Evolutionary conservation across 2,888 invertebrate species (phyloP), one percentile per base, ranked within the genome.

Genomic region (Oxycera nigricornis): DNA sequence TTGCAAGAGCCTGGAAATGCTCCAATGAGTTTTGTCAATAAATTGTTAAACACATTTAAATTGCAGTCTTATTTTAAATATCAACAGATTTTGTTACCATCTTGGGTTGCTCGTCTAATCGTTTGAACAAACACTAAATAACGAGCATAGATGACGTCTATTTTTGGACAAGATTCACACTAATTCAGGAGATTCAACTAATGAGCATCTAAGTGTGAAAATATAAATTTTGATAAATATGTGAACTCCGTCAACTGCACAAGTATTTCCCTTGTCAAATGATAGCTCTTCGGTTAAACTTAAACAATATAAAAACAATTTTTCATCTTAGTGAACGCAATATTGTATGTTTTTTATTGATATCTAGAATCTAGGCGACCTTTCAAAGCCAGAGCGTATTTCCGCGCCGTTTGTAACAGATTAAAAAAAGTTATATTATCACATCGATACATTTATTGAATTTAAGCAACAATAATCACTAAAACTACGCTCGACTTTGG

Each of bases 201-300:
- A 67, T 67, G 35, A 46, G 24, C 67, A 67, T 39, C 14, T 24
- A 35, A 14, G 22, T 46, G 67, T 41, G 67, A 28, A 46, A 46
- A 67, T n/a, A n/a, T n/a, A n/a, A n/a, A n/a, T n/a, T n/a, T n/a
- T n/a, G n/a, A n/a, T n/a, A n/a, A n/a, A n/a, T n/a, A n/a, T n/a
- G n/a, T n/a, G n/a, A n/a, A n/a, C n/a, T n/a, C n/a, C n/a, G n/a
- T n/a, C n/a, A n/a, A n/a, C n/a, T n/a, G n/a, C n/a, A n/a, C n/a
- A n/a, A n/a, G n/a, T n/a, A n/a, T n/a, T n/a, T n/a, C n/a, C n/a
- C n/a, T n/a, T n/a, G n/a, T n/a, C n/a, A n/a, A n/a, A n/a, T n/a
- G n/a, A n/a, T n/a, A n/a, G n/a, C n/a, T n/a, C n/a, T n/a, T n/a
- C n/a, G n/a, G n/a, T n/a, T n/a, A n/a, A n/a, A n/a, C n/a, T n/a